Base-by-base conservation (phyloP, 2,888 invertebrate genomes). In the Xylocampa areola region DNA sequence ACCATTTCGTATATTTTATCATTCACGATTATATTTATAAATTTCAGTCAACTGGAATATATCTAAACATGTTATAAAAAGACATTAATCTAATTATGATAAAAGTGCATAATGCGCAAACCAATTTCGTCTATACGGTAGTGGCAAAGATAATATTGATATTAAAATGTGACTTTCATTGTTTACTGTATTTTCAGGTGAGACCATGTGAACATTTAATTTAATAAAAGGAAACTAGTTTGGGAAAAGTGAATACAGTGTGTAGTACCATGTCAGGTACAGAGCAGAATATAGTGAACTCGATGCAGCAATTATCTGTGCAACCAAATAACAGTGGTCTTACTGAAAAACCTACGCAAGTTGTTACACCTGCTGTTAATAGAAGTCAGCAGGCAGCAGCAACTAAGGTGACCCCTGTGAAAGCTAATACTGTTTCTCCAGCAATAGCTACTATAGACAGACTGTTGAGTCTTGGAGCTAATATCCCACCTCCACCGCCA, bases 251-350 rank as follows among this genome's bases (percentile, higher is more conserved):
- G 76, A 65, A 57, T 73, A 73, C 70, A 73, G 82, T 84, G 80
- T 78, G 83, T 85, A 87, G 91, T 93, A 94, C 88, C 91, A 94
- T 94, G 94, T 94, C 94, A 86, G 91, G 92, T 92, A 90, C 92
- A 74, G 94, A 94, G 92, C 93, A 91, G 76, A 92, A 90, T 86
- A 86, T 94, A 84, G 87, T 91, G 81, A 93, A 92, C 88, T 92
- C 93, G 76, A 85, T 94, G 90, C 94, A 93, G 87, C 94, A 94
- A 87, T 87, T 94, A 85, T 93, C 93, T 67, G 85, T 94, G 80
- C 94, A 94, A 85, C 87, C 92, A 73, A 87, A 86, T 69, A 87
- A 85, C 77, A 92, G 92, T 88, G 91, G 88, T 71, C 87, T 78
- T 69, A 90, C 90, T 74, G 93, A 94, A 69, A 94, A 94, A 80